These are phyloP conservation scores for Oscheius myriophilus DNA, from an alignment of 2,888 invertebrate genomes.

Conservation along the genomic window DNA sequence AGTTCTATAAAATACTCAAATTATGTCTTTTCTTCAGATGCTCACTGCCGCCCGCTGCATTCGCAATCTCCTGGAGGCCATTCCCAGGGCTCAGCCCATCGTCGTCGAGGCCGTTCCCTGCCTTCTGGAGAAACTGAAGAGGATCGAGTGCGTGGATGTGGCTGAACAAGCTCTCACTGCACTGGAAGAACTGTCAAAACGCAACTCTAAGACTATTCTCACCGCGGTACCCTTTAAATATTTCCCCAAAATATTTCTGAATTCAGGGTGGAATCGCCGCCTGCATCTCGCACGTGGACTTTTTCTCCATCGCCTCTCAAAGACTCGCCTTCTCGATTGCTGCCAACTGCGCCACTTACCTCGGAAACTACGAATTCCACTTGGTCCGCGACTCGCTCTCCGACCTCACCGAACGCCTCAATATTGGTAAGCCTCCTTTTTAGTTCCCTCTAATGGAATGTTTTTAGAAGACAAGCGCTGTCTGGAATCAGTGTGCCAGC, in stretches of 20 bases:
- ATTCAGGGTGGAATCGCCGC: slow-evolving; percentile 91
- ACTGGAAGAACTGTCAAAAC: slow-evolving; percentile 91
- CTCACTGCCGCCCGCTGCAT: slow-evolving; percentile 97
- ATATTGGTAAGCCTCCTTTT: slow-evolving; percentile 31
- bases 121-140: slow-evolving; percentile 91
- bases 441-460: slow-evolving; percentile 17
- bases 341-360: slow-evolving; percentile 86
- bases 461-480: slow-evolving; percentile 87
- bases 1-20: slow-evolving; percentile 56
- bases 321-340: slow-evolving; percentile 93
- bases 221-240: slow-evolving; percentile 79
- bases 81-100: slow-evolving; percentile 90
- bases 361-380: slow-evolving; percentile 83
- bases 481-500: slow-evolving; percentile 94
- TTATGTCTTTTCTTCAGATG: slow-evolving; percentile 79
- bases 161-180: slow-evolving; percentile 98
- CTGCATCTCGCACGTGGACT: slow-evolving; percentile 94
- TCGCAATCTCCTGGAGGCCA: slow-evolving; percentile 98
- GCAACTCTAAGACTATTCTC: slow-evolving; percentile 94
- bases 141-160: slow-evolving; percentile 99
- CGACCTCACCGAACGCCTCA: slow-evolving; percentile 60
- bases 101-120: slow-evolving; percentile 97
- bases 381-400: slow-evolving; percentile 56
- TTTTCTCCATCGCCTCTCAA: slow-evolving; percentile 98
- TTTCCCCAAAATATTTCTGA: background rate